Evolutionary conservation across 2,113 vertebrate genomes (phyloP), one percentile per base, ranked within the genome.

Genomic region (Halcyon senegalensis): DNA sequence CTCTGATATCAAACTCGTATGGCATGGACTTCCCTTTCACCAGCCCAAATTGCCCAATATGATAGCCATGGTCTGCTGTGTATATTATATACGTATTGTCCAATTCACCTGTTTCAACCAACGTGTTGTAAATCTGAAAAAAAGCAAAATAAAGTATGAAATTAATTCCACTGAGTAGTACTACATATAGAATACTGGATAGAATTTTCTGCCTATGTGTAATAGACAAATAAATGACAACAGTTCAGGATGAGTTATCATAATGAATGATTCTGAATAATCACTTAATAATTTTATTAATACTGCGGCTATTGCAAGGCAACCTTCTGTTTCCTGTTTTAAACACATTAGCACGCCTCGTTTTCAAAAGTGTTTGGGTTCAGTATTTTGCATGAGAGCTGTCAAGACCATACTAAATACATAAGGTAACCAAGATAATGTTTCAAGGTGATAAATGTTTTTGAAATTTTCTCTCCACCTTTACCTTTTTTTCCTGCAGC

Each of bases 1-100:
- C 99, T 64, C 99, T 98, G 97, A 99, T 99, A 94, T 99, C 99
- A 59, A 99, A 99, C 95, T 99, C 99, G 7, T 99, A 99, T 0
- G 99, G 99, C 99, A 99, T 99, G 27, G 99, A 99, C 96, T 99
- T 99, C 43, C 99, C 99, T 96, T 99, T 99, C 78, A 99, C 99
- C 92, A 99, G 98, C 18, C 99, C 99, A 79, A 99, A 99, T 97
- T 99, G 99, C 48, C 99, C 99, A 17, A 99, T 99, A 79, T 99
- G 99, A 96, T 99, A 99, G 84, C 99, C 99, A 7, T 99, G 99
- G 97, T 99, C 99, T 2, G 99, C 99, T 4, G 99, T 99, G 97
- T 99, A 99, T 94, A 99, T 99, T 76, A 99, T 89, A 95, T 99
- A 99, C 0, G 99, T 99, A 95, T 99, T 99, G 81, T 99, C 99